Percentiles rank a stretch among this genome's conserved stretches.
These are phyloP conservation scores for Catamblyrhynchus diadema DNA, from an alignment of 2,797 vertebrate genomes.

Conservation along the genomic window DNA sequence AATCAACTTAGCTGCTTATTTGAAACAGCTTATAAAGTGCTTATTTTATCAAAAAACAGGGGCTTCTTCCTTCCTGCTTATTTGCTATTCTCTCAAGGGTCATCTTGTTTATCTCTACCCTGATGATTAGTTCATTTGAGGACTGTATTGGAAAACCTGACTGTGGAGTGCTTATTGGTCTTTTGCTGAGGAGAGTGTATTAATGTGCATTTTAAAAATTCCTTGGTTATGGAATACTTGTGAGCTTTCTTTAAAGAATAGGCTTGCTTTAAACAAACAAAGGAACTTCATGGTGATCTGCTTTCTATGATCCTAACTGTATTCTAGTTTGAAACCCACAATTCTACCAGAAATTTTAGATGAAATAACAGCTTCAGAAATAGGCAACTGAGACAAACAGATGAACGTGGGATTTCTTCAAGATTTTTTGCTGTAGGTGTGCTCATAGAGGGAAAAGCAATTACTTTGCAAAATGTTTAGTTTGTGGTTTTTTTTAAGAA, in stretches of 20 bases:
- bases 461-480: not conserved
- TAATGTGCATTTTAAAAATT: not conserved
- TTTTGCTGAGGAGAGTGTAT: not conserved
- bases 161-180: not conserved
- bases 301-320: not conserved
- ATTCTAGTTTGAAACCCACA: not conserved
- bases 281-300: not conserved
- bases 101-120: not conserved
- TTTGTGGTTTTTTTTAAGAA: fast-evolving
- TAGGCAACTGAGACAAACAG: not conserved
- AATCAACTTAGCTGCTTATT: not conserved
- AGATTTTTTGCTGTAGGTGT: not conserved
- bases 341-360: not conserved
- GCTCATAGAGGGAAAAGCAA: not conserved
- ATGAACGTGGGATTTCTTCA: not conserved
- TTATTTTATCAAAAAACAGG: not conserved
- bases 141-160: not conserved
- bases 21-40: not conserved
- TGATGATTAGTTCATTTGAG: not conserved
- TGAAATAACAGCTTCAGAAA: not conserved
- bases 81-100: not conserved
- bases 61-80: not conserved
- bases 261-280: not conserved
- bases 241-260: not conserved
- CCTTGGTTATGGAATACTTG: not conserved